Base-by-base conservation (phyloP, 1,140 invertebrate genomes). In the Hydropsyche tenuis region DNA sequence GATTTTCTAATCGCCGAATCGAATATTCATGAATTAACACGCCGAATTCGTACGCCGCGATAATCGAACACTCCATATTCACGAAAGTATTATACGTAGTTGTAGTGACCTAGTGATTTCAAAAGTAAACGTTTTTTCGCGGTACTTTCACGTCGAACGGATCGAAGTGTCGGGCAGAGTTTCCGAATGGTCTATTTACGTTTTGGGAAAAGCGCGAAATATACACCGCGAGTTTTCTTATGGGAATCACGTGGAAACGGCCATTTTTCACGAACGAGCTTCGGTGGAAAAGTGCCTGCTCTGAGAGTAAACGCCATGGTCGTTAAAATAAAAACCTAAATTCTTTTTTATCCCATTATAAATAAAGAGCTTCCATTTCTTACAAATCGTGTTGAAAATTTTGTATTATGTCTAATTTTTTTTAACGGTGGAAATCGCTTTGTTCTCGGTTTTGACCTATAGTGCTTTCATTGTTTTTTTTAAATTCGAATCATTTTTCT, bases 251-350 rank as follows among this genome's bases (percentile, higher is more conserved):
- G 30, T 37, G 30, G 9, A 37, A 53, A 18, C 1, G 16, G 1
- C 6, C 48, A 9, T 9, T 53, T 53, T 53, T 20, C 43, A 14
- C 45, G 43, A 30, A 63, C 14, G 60, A 63, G 53, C 23, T 20
- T 22, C 20, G 1, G 53, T 20, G 16, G 18, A 37, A 63, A 63
- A 63, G 20, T 14, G n/a, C 25, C 16, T 11, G 11, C 23, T 27
- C 4, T 12, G 27, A 30, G 12, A 63, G 23, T 12, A 51, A n/a
- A 51, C 18, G 5, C 14, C 18, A 14, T 14, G 46, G 22, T 16
- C n/a, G 23, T 63, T 63, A 63, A 63, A 63, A 63, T 53, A 53
- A 53, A 53, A 53, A 53, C n/a, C 7, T 18, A 18, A 53, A 18
- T 37, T 37, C 20, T 53, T 53, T 18, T 18, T 20, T 16, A 18